These are phyloP conservation scores for Zophobas atratus DNA, from an alignment of 1,140 invertebrate species.

Conservation along the genomic window DNA sequence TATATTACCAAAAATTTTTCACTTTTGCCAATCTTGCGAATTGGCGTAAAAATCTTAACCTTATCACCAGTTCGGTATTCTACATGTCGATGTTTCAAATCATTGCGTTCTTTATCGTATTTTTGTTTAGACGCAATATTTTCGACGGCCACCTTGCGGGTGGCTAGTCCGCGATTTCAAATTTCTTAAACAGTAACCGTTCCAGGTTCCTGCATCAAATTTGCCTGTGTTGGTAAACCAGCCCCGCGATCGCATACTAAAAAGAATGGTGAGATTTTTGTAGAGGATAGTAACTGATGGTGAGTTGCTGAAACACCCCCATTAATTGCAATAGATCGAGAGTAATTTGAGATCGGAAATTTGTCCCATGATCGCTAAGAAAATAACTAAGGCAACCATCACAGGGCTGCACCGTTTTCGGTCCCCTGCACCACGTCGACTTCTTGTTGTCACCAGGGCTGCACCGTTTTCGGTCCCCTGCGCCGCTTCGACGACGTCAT, in stretches of 20 bases:
- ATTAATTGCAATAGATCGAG: slow-evolving; percentile 50
- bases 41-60: slow-evolving; percentile 26
- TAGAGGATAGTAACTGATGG: slow-evolving; percentile 63
- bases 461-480: too few species aligned
- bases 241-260: slow-evolving; percentile 53
- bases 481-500: too few species aligned
- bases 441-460: too few species aligned
- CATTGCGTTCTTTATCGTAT: too few species aligned
- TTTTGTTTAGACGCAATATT: neutral
- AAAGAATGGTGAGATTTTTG: slow-evolving; percentile 47
- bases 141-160: slow-evolving; percentile 41
- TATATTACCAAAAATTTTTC: too few species aligned
- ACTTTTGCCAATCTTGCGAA: too few species aligned
- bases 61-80: too few species aligned
- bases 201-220: too few species aligned
- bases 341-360: slow-evolving; percentile 57
- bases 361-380: slow-evolving; percentile 53
- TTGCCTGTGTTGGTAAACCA: too few species aligned
- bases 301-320: slow-evolving; percentile 54
- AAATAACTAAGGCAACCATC: slow-evolving; percentile 54
- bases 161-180: neutral
- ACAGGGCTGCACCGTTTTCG: neutral
- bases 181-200: too few species aligned
- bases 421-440: too few species aligned
- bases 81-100: too few species aligned